Conservation (phyloP, 1,140 invertebrate species). For the Hirudo medicinalis region DNA sequence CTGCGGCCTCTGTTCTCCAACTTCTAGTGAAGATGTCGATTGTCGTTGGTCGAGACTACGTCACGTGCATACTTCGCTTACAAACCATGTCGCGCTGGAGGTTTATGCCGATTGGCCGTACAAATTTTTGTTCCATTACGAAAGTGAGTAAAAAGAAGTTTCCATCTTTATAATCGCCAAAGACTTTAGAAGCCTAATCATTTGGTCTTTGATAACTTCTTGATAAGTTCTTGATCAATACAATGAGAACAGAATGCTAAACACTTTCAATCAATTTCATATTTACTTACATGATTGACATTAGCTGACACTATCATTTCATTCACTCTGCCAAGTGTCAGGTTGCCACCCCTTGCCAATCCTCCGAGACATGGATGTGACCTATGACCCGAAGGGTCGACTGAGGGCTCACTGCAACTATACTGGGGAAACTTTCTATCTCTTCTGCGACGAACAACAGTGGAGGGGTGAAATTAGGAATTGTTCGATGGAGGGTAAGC, state of each 20-base stretch:
- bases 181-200: background rate
- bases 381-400: background rate
- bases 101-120: constrained; percentile 1
- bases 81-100: background rate
- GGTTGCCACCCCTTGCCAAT: background rate
- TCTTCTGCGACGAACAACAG: constrained; percentile 14
- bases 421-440: constrained; percentile 10
- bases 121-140: constrained; percentile 3
- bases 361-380: background rate
- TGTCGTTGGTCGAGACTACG: constrained; percentile 2
- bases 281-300: no score
- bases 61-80: constrained; percentile 5
- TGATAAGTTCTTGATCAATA: no score
- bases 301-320: background rate
- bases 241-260: no score
- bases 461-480: constrained; percentile 14
- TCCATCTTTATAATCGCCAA: background rate
- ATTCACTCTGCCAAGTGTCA: background rate
- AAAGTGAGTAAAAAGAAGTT: background rate
- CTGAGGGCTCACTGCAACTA: constrained; percentile 2
- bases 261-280: no score
- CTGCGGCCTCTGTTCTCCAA: background rate
- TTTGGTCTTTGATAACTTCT: background rate
- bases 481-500: constrained; percentile 4
- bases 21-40: background rate